phyloP scores from a whole-genome alignment of 2,888 invertebrate genomes.

The Parnassius mnemosyne region DNA sequence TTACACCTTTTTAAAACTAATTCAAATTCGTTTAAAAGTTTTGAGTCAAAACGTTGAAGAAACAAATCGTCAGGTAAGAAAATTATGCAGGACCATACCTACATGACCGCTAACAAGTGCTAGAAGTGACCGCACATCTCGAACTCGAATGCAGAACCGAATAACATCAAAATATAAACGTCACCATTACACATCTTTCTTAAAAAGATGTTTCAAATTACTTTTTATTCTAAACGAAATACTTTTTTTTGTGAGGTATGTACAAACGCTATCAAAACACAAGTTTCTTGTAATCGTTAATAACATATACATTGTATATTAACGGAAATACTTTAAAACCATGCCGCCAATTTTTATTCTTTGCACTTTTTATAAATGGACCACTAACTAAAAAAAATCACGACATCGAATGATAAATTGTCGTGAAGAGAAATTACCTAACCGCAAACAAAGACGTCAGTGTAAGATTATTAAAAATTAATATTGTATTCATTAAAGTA shows the following conservation, averaged over 20 bases:
- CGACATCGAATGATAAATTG: neutral
- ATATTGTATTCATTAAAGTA: slow-evolving; percentile 6
- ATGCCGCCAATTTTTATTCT: neutral
- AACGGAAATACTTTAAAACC: slow-evolving; percentile 10
- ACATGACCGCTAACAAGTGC: too few species aligned
- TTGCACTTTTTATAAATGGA: neutral
- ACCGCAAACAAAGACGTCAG: slow-evolving; percentile 21
- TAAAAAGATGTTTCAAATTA: too few species aligned
- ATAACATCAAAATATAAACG: too few species aligned
- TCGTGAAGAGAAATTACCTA: slow-evolving; percentile 8
- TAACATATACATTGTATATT: neutral
- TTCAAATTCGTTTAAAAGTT: too few species aligned
- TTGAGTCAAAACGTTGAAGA: too few species aligned
- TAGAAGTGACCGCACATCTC: too few species aligned
- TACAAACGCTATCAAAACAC: neutral
- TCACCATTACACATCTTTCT: too few species aligned
- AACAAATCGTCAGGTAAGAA: too few species aligned
- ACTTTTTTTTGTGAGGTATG: neutral
- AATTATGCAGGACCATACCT: too few species aligned
- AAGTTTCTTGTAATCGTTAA: neutral
- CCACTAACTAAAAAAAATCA: slow-evolving; percentile 4
- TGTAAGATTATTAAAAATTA: slow-evolving; percentile 4
- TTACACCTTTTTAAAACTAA: too few species aligned
- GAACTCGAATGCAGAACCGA: too few species aligned
- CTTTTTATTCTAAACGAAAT: too few species aligned